Conservation (phyloP, 2,113 vertebrate genomes). For the Sander lucioperca region DNA sequence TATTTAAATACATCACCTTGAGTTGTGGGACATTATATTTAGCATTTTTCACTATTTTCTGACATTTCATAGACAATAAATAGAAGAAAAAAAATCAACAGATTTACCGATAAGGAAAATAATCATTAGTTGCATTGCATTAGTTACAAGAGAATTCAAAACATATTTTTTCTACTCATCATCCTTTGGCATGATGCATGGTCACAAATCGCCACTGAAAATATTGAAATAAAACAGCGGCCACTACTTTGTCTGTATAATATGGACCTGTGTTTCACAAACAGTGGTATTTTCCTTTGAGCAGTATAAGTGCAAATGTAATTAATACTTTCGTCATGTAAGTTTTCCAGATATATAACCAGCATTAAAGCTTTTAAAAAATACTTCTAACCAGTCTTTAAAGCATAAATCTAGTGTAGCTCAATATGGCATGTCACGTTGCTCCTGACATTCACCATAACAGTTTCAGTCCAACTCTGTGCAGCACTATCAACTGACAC, state of each 20-base stretch:
- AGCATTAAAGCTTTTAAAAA: conserved; percentile 53
- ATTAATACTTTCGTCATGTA: conserved; percentile 36
- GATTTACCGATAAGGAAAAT: neutral
- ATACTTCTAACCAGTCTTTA: conserved; percentile 17
- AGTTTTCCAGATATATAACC: conserved; percentile 44
- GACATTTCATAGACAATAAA: neutral
- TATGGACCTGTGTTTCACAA: conserved; percentile 33
- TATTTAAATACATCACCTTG: neutral
- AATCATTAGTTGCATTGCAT: neutral
- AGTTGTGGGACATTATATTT: neutral
- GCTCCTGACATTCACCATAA: conserved; percentile 13
- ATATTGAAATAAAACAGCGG: conserved; percentile 1
- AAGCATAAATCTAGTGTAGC: conserved; percentile 25
- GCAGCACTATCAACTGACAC: conserved; percentile 17
- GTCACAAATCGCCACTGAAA: neutral
- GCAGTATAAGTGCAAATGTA: conserved; percentile 32
- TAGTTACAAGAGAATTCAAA: neutral
- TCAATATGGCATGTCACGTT: conserved; percentile 1
- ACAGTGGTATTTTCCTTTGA: conserved; percentile 17
- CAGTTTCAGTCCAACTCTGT: conserved; percentile 9
- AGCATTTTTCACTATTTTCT: neutral
- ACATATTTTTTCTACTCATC: neutral
- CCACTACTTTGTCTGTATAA: neutral
- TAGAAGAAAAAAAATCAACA: neutral
- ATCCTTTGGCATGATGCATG: neutral